phyloP scores from a whole-genome alignment of 2,797 vertebrate genomes.

The Bovichtus variegatus region DNA sequence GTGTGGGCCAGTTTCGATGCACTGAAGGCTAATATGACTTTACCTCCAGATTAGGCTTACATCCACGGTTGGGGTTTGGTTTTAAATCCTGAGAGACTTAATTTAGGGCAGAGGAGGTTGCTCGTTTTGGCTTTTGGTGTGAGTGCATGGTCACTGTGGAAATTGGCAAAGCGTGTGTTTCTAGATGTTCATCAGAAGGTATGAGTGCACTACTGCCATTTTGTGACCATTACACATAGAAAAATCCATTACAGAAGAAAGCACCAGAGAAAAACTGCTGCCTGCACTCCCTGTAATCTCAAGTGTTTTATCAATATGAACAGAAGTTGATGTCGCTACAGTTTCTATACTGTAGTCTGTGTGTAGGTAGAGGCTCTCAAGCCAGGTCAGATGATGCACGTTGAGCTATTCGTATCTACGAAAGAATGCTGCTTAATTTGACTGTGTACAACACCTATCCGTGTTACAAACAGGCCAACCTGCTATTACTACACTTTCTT shows the following conservation, averaged over 20 bases:
- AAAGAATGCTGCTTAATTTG: background rate
- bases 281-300: no score
- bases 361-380: background rate
- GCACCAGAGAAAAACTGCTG: no score
- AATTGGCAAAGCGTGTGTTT: background rate
- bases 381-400: background rate
- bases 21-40: no score
- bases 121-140: no score
- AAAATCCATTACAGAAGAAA: no score
- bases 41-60: no score
- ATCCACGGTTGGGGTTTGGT: no score
- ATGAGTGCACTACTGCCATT: background rate
- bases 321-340: background rate
- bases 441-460: background rate
- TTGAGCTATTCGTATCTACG: background rate
- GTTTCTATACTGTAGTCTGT: background rate
- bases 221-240: no score
- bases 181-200: background rate
- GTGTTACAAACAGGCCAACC: constrained; percentile 15
- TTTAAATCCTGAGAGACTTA: no score
- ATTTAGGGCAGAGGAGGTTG: no score
- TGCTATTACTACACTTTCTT: constrained; percentile 32
- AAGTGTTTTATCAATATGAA: background rate
- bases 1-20: no score
- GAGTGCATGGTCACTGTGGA: no score